Conservation (phyloP, 2,797 vertebrate species). For the Pipistrellus pipistrellus region DNA sequence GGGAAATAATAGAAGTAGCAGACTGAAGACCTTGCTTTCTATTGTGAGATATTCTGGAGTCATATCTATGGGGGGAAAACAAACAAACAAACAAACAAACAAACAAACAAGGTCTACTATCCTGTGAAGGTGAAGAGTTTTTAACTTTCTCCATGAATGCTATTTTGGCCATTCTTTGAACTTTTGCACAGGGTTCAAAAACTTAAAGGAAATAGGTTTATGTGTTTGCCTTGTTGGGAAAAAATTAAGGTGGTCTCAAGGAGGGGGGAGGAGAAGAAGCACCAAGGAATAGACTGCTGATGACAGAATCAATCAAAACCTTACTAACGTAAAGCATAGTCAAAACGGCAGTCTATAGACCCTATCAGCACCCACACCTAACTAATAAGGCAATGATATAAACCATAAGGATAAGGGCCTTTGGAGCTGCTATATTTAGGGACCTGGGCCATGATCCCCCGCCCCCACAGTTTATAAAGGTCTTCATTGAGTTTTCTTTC, state of each 20-base stretch:
- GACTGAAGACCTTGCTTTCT: neutral
- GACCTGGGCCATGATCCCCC: neutral
- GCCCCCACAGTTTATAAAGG: neutral
- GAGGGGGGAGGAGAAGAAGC: neutral
- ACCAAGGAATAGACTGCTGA: neutral
- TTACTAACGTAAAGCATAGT: neutral
- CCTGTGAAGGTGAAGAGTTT: neutral
- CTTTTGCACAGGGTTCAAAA: neutral
- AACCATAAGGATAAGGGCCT: neutral
- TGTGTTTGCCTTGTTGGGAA: neutral
- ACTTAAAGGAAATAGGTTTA: neutral
- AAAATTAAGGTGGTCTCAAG: neutral
- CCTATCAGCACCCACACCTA: neutral
- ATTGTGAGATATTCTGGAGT: neutral
- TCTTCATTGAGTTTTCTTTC: neutral
- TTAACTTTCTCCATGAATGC: neutral
- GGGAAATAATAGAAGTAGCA: too few species aligned
- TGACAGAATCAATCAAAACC: neutral
- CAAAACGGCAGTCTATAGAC: neutral
- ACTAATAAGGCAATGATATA: neutral
- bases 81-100: neutral
- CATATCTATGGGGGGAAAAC: accelerated
- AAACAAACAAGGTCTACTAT: neutral
- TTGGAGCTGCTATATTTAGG: neutral
- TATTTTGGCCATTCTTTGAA: neutral